A percentile compares a stretch with the other conserved stretches of the same genome.
Evolutionary conservation across 2,113 vertebrate genomes (phyloP).

Genomic region (Phyllostomus discolor): DNA sequence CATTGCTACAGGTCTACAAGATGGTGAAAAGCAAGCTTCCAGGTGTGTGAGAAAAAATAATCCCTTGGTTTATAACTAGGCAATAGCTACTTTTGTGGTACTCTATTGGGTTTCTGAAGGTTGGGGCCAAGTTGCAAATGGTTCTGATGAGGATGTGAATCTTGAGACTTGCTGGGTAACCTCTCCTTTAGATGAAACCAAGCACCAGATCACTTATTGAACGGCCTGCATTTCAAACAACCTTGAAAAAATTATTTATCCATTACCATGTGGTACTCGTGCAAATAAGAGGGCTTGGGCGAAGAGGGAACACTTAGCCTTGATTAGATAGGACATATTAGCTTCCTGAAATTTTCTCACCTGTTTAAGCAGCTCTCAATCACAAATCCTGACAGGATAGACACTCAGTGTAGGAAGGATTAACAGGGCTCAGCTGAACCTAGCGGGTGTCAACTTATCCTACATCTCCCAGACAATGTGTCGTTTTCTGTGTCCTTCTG

Average conservation of each 20-base stretch:
- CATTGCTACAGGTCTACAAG: neutral
- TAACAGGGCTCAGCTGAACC: slow-evolving; percentile 60
- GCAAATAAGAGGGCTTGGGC: slow-evolving; percentile 72
- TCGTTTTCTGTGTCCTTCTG: neutral
- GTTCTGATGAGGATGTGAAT: slow-evolving; percentile 25
- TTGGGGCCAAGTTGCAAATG: slow-evolving; percentile 41
- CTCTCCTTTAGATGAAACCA: slow-evolving; percentile 59
- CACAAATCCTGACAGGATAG: slow-evolving; percentile 71
- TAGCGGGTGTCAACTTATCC: slow-evolving; percentile 48
- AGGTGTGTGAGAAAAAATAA: slow-evolving; percentile 11
- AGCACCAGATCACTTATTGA: slow-evolving; percentile 68
- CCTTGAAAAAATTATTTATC: slow-evolving; percentile 74
- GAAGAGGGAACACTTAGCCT: slow-evolving; percentile 76
- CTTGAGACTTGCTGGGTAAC: slow-evolving; percentile 58
- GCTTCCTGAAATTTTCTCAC: slow-evolving; percentile 76
- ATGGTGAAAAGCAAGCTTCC: neutral
- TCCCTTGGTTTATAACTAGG: neutral
- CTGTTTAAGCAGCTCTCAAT: slow-evolving; percentile 76
- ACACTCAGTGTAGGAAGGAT: slow-evolving; percentile 60
- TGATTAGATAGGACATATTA: slow-evolving; percentile 75
- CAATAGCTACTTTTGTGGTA: slow-evolving; percentile 15
- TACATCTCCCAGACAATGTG: slow-evolving; percentile 7
- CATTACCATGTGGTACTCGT: slow-evolving; percentile 69
- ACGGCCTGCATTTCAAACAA: slow-evolving; percentile 68
- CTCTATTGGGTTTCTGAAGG: slow-evolving; percentile 31